Conservation (phyloP, 1,140 invertebrate genomes). For the Venturia canescens region DNA sequence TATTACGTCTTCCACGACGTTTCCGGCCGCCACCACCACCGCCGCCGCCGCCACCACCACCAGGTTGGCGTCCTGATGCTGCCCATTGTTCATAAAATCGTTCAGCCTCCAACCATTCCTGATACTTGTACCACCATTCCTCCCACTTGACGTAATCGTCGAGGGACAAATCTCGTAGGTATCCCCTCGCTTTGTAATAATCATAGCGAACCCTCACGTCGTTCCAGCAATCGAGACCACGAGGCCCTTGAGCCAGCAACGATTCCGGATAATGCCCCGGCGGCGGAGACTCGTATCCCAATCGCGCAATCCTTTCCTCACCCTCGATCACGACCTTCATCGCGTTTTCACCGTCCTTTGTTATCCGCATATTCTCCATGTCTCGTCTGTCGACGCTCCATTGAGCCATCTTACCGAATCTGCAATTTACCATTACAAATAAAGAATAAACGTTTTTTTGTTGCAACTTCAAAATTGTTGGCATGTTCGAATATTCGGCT, state of each 20-base stretch:
- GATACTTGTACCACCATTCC: conserved; percentile 95
- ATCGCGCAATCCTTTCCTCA: conserved; percentile 75
- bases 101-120: conserved; percentile 92
- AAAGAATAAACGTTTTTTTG: background rate
- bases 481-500: too few species aligned
- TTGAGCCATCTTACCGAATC: conserved; percentile 94
- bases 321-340: conserved; percentile 87
- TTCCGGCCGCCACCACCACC: conserved; percentile 62
- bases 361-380: conserved; percentile 90
- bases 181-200: conserved; percentile 91
- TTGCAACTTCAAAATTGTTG: too few species aligned
- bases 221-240: conserved; percentile 88
- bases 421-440: conserved; percentile 51
- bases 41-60: conserved; percentile 58
- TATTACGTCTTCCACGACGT: conserved; percentile 71
- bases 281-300: conserved; percentile 80
- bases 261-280: conserved; percentile 88
- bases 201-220: conserved; percentile 90
- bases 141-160: conserved; percentile 95
- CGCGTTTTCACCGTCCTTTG: conserved; percentile 83
- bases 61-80: conserved; percentile 65
- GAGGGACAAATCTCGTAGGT: conserved; percentile 85
- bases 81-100: conserved; percentile 88
- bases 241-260: conserved; percentile 82
- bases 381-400: conserved; percentile 89